Conservation (phyloP, 2,113 vertebrate species). For the Typhlomys cinereus region DNA sequence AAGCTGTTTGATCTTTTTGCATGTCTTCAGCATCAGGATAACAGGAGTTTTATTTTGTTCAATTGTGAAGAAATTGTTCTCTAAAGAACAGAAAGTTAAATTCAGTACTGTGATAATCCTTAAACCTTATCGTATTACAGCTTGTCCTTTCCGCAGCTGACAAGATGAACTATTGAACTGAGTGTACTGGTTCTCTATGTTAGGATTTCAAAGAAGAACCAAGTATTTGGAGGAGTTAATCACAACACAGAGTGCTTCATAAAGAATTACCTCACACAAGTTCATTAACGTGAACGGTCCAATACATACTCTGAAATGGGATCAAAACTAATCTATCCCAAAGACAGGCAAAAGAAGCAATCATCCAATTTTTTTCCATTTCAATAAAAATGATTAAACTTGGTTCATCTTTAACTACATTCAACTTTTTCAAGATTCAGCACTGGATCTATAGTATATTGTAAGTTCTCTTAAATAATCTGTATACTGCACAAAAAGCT, state of each 20-base stretch:
- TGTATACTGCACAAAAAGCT: constrained; percentile 18
- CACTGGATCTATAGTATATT: neutral
- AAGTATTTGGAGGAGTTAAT: constrained; percentile 48
- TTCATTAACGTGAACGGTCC: constrained; percentile 31
- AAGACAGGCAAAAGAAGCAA: constrained; percentile 66
- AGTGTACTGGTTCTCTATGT: constrained; percentile 39
- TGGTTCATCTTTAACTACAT: constrained; percentile 50
- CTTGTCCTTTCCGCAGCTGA: constrained; percentile 53
- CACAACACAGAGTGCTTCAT: constrained; percentile 15
- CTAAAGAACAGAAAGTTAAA: constrained; percentile 66
- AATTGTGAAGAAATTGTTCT: constrained; percentile 35
- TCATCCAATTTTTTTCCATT: constrained; percentile 27
- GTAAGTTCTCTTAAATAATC: neutral
- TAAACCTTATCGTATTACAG: constrained; percentile 25
- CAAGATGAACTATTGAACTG: constrained; percentile 65
- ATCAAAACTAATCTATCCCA: constrained; percentile 55
- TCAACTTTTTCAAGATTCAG: constrained; percentile 32
- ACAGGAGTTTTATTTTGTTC: constrained; percentile 19
- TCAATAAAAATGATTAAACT: constrained; percentile 67
- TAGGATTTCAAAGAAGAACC: constrained; percentile 67
- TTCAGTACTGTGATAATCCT: constrained; percentile 45
- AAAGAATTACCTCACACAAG: constrained; percentile 53
- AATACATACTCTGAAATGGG: constrained; percentile 19
- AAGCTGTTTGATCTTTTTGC: neutral
- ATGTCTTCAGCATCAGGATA: constrained; percentile 10